Evolutionary conservation across 2,797 vertebrate genomes (phyloP), one percentile per base, ranked within the genome.

Genomic region (Enteromius afrohamiltoni): DNA sequence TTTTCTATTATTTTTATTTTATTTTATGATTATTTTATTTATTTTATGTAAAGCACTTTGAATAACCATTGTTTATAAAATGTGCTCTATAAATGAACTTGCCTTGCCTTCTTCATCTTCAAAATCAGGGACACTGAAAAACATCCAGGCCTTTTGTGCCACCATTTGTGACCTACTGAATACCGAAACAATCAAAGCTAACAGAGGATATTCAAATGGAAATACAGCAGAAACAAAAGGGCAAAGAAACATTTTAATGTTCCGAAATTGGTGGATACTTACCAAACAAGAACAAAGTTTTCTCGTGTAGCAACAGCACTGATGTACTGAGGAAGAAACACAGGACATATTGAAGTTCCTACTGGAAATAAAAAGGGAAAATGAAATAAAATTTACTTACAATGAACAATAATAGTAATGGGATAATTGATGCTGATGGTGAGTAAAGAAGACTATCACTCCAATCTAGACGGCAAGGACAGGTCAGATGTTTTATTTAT

Each of bases 281-380:
- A 76, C 53, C 74, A 76, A 13, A 60, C 34, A 76, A 13, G 3
- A 21, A 76, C 17, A 0, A 3, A 40, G 13, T 23, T 60, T 58
- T 40, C 23, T 76, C 60, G 21, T 6, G 34, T 31, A 76, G 14
- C 34, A 76, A 76, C 74, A 42, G 74, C 53, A 58, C 5, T 60
- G 34, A 60, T 76, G 34, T 60, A 40, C 58, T 26, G 58, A 26
- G 4, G 49, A 51, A 60, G 23, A 60, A 60, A 60, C 23, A 26
- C 58, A 60, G 11, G 58, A 1, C 10, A 60, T 26, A 23, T 13
- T 60, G 23, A 14, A 60, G 23, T 14, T 60, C 0, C 23, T 26
- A 11, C 58, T 26, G 23, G 23, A 26, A 26, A 60, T 60, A 13
- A 26, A 60, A 26, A 23, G 5, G 4, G 55, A 4, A 58, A 23